phyloP scores from a whole-genome alignment of 2,113 vertebrate species.

The Elephas maximus region DNA sequence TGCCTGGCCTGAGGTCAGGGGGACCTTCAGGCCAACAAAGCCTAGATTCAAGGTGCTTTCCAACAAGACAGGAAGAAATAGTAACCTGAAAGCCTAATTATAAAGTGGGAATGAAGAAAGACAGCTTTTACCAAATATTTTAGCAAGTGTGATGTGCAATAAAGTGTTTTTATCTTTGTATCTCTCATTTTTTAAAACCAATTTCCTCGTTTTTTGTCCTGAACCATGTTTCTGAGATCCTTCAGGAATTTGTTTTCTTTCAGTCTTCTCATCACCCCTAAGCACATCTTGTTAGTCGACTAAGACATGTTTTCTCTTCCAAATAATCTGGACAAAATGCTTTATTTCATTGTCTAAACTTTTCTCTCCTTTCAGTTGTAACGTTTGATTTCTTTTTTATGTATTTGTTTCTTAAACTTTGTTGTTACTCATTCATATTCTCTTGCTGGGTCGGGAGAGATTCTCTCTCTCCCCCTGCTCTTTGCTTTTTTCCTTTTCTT shows the following conservation, averaged over 20 bases:
- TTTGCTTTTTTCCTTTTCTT: not conserved
- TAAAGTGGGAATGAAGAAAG: constrained; percentile 61
- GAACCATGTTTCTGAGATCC: not conserved
- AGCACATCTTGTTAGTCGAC: not conserved
- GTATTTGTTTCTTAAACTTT: not conserved
- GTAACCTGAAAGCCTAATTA: not conserved
- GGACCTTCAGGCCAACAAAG: not conserved
- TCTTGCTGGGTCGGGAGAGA: not conserved
- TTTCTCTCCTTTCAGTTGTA: constrained; percentile 10
- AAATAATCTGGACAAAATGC: not conserved
- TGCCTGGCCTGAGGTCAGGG: not conserved
- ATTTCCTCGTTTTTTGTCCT: not conserved
- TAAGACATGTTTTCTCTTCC: not conserved
- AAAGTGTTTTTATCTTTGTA: not conserved
- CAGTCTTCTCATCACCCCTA: not conserved
- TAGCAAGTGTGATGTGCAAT: not conserved
- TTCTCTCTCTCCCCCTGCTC: not conserved
- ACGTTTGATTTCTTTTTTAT: not conserved
- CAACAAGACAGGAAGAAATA: not conserved
- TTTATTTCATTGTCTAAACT: not conserved
- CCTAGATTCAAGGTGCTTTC: constrained; percentile 40
- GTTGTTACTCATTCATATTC: not conserved
- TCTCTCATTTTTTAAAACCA: constrained; percentile 2
- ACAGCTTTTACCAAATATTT: constrained; percentile 11
- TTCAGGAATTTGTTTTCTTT: not conserved